Evolutionary conservation across 2,888 invertebrate genomes (phyloP).

Genomic region (Agrotis clavis): DNA sequence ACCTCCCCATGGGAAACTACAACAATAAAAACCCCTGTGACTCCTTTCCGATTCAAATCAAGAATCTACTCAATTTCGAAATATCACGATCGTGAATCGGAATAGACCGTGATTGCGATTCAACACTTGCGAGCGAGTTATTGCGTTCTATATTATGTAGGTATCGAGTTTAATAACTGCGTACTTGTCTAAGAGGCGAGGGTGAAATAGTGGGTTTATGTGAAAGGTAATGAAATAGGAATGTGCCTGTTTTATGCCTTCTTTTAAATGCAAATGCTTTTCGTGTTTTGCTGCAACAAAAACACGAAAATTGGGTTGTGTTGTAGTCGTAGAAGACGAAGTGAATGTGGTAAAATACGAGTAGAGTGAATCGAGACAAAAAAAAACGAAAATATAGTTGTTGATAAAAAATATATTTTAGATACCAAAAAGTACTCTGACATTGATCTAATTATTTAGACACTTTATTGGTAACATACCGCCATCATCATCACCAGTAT

Average conservation of each 20-base stretch:
- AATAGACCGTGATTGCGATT: constrained; percentile 27
- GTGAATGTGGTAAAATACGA: background rate
- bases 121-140: constrained; percentile 38
- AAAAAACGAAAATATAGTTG: too few species aligned
- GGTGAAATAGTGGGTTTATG: constrained; percentile 8
- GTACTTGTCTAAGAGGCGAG: constrained; percentile 38
- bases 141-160: constrained; percentile 50
- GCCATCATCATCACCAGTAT: too few species aligned
- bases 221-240: background rate
- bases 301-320: background rate
- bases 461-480: too few species aligned
- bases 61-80: constrained; percentile 31
- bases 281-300: background rate
- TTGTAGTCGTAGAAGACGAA: background rate
- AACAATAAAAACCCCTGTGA: background rate
- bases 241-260: background rate
- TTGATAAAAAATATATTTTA: too few species aligned
- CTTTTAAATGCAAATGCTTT: background rate
- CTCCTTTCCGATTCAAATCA: background rate
- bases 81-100: constrained; percentile 51
- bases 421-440: too few species aligned
- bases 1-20: too few species aligned
- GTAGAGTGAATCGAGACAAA: too few species aligned
- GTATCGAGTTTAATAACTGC: constrained; percentile 43
- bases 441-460: too few species aligned